Evolutionary conservation across 1,140 invertebrate species (phyloP), one percentile per base, ranked within the genome.

Genomic region (Conus ventricosus): DNA sequence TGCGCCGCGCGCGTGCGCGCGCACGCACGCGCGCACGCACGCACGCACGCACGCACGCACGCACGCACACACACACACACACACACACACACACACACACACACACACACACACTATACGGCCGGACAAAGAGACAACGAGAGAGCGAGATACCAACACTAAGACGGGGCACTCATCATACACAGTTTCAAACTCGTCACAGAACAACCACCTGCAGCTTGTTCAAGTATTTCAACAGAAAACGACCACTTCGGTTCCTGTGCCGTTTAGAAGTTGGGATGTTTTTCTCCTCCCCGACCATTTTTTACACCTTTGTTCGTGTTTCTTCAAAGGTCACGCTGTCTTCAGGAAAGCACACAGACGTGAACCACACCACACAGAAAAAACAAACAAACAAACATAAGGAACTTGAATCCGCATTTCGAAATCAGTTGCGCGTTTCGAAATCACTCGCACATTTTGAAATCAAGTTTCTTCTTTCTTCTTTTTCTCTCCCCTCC

Each of bases 51-150:
- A 54, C 51, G 55, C 51, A 81, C 51, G 55, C 51, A 53, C 51
- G 55, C 51, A 81, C 51, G 55, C 80, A 53, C 51, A 51, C 17
- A 15, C 17, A 39, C 10, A 81, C 13, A 81, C 51, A 15, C 51
- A 81, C 51, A 54, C 51, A 81, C 51, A 81, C 51, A 81, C 51
- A 53, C 51, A 81, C 51, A 81, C 51, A 81, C 80, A 53, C 51
- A 51, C 17, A 15, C 17, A 39, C 10, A 81, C 13, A 81, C n/a
- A 15, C 10, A 7, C 60, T 5, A 84, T 53, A 20, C 54, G 15
- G 53, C 5, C 54, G 55, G 7, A 27, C 54, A 57, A 13, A 20
- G 7, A 84, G 7, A 27, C 82, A 82, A 57, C 0, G 15, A 84
- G 8, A 57, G 15, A 57, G 6, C 7, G 17, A 84, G 15, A 84